Evolutionary conservation across 1,140 invertebrate genomes (phyloP).

Genomic region (Lineus longissimus): DNA sequence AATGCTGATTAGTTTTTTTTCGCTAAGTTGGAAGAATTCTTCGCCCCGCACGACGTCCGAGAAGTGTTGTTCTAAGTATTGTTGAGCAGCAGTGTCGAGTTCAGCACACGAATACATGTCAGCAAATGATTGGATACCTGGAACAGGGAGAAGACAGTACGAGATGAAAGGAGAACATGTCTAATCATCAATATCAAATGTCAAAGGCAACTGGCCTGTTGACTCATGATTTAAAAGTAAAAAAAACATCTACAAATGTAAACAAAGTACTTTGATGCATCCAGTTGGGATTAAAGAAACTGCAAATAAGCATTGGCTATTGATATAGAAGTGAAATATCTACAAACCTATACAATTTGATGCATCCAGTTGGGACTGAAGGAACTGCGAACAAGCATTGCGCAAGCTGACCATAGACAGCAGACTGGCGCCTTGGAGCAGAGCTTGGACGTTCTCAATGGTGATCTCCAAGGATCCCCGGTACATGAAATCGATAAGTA

Average conservation of each 20-base stretch:
- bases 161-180: no score
- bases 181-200: no score
- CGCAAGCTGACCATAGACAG: conserved; percentile 46
- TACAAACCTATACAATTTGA: conserved; percentile 47
- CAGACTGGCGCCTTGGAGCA: conserved; percentile 61
- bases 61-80: conserved; percentile 48
- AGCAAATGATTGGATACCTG: conserved; percentile 49
- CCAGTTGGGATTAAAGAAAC: neutral
- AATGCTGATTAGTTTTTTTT: conserved; percentile 37
- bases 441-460: conserved; percentile 82
- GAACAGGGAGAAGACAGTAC: conserved; percentile 3
- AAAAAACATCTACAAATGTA: conserved; percentile 4
- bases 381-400: conserved; percentile 42
- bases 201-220: no score
- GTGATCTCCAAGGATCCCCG: conserved; percentile 62
- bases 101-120: conserved; percentile 48
- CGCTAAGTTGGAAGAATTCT: conserved; percentile 44
- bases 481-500: conserved; percentile 86
- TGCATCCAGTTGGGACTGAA: conserved; percentile 43
- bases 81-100: conserved; percentile 35
- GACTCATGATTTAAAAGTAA: no score
- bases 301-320: no score
- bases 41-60: conserved; percentile 44
- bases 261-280: neutral
- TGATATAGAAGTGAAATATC: no score